A percentile compares a stretch with the other conserved stretches of the same genome.
phyloP scores from a whole-genome alignment of 1,140 invertebrate species.

The Heliconius melpomene region DNA sequence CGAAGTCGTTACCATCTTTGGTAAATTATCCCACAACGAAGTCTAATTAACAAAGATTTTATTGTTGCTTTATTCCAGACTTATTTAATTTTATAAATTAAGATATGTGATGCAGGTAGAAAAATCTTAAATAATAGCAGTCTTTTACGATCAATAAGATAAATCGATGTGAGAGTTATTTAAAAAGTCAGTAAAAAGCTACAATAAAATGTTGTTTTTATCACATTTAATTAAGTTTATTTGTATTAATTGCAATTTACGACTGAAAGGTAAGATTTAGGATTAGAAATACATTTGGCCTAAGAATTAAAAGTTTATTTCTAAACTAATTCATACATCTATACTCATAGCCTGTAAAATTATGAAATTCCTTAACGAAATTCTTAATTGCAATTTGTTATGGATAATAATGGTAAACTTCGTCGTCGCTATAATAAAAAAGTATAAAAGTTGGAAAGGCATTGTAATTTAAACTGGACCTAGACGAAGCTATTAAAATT shows the following conservation, averaged over 20 bases:
- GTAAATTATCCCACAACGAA: too few species aligned
- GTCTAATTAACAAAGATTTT: not conserved
- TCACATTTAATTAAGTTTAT: not conserved
- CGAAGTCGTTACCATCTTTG: too few species aligned
- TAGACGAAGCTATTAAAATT: conserved; percentile 43
- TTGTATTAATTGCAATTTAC: not conserved
- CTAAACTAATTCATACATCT: not conserved
- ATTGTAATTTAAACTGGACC: conserved; percentile 32
- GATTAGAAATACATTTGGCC: not conserved
- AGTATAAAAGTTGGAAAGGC: conserved; percentile 19
- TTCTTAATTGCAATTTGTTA: conserved; percentile 11
- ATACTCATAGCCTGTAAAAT: not conserved
- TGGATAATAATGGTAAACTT: conserved; percentile 11
- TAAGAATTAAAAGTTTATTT: not conserved
- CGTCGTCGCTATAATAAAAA: conserved; percentile 15
- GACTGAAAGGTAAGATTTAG: not conserved
- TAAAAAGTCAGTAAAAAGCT: not conserved
- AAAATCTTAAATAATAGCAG: not conserved
- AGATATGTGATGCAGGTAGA: not conserved
- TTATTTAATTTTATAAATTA: not conserved
- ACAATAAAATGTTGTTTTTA: not conserved
- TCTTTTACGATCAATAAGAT: not conserved
- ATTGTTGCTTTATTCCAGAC: not conserved
- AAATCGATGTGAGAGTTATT: not conserved
- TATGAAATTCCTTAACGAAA: not conserved